These are phyloP conservation scores for Eupsilia transversa DNA, from an alignment of 2,888 invertebrate species.

Conservation along the genomic window DNA sequence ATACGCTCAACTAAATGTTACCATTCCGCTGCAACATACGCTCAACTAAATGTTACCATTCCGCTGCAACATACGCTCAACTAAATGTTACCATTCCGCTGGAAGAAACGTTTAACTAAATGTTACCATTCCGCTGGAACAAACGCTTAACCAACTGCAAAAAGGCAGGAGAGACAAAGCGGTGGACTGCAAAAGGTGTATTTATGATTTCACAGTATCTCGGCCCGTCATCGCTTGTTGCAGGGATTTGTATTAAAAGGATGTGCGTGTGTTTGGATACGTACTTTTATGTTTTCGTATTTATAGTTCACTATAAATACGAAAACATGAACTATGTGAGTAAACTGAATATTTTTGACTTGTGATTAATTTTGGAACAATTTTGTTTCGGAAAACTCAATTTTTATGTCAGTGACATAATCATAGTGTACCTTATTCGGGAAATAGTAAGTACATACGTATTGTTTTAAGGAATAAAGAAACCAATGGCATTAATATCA, in stretches of 20 bases:
- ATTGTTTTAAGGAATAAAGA: not conserved
- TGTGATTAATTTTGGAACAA: not conserved
- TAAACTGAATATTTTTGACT: not conserved
- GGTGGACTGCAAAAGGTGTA: conserved; percentile 76
- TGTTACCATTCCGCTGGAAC: conserved; percentile 56
- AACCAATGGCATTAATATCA: not conserved
- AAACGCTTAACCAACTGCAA: conserved; percentile 62
- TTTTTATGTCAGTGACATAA: not conserved
- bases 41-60: conserved; percentile 58
- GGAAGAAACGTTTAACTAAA: conserved; percentile 56
- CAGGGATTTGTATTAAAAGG: conserved; percentile 63
- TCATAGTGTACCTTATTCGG: not conserved
- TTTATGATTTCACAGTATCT: conserved; percentile 87
- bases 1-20: conserved; percentile 55
- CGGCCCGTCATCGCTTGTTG: conserved; percentile 79
- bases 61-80: conserved; percentile 49
- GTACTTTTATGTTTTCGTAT: conserved; percentile 11
- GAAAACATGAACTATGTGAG: not conserved
- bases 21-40: conserved; percentile 52
- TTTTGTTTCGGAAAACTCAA: not conserved
- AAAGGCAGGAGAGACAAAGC: conserved; percentile 65
- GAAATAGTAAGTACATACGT: not conserved
- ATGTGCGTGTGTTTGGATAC: conserved; percentile 66
- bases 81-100: conserved; percentile 56
- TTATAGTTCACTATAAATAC: not conserved